A percentile compares a stretch with the other conserved stretches of the same genome.
Evolutionary conservation across 2,888 invertebrate species (phyloP).

Genomic region (Metopia argyrocephala): DNA sequence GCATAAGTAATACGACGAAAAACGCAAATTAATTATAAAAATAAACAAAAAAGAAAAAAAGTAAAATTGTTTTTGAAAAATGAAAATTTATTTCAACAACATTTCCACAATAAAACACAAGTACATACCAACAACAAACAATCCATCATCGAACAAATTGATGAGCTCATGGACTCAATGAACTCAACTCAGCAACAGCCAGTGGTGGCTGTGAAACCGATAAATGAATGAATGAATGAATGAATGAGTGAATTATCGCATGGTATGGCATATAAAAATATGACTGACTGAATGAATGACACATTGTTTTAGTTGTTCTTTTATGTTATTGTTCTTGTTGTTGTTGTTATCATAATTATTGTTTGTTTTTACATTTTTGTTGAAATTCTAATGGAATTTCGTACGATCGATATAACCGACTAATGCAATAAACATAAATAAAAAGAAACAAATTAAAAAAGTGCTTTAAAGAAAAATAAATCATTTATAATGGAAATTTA

Average conservation of each 20-base stretch:
- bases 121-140: conserved; percentile 22
- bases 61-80: conserved; percentile 27
- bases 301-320: conserved; percentile 53
- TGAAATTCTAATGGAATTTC: conserved; percentile 51
- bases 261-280: conserved; percentile 13
- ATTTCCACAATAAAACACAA: conserved; percentile 13
- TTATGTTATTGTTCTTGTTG: not conserved
- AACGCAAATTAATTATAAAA: conserved; percentile 55
- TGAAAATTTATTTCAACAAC: conserved; percentile 43
- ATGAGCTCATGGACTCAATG: conserved; percentile 62
- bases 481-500: conserved; percentile 57
- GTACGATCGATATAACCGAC: conserved; percentile 36
- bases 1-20: not conserved
- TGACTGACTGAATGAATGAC: conserved; percentile 55
- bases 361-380: not conserved
- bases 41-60: conserved; percentile 49
- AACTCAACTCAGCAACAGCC: conserved; percentile 8
- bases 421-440: conserved; percentile 44
- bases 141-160: conserved; percentile 59
- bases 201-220: not conserved
- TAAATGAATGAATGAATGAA: conserved; percentile 21
- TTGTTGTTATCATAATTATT: not conserved
- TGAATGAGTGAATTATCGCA: not conserved
- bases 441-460: conserved; percentile 5
- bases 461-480: conserved; percentile 46